Conservation (phyloP, 2,888 invertebrate species). For the Hirtodrosophila cameraria region DNA sequence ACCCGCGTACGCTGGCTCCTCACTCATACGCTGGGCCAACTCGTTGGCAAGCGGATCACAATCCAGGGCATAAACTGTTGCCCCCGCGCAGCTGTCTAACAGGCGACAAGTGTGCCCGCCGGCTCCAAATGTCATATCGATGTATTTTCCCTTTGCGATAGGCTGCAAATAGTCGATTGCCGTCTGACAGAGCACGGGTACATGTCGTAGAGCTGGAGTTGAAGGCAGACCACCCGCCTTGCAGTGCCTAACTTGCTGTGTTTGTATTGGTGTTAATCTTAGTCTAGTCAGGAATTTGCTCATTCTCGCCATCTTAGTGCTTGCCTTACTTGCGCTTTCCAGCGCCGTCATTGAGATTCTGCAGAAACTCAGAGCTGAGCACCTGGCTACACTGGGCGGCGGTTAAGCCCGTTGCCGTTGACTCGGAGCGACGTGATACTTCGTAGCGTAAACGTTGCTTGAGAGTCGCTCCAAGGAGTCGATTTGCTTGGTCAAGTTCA, state of each 20-base stretch:
- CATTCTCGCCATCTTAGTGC: constrained; percentile 43
- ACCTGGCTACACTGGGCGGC: constrained; percentile 90
- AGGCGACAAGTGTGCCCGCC: constrained; percentile 94
- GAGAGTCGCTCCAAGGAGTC: constrained; percentile 89
- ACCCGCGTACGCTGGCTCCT: constrained; percentile 87
- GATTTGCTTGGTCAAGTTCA: constrained; percentile 88
- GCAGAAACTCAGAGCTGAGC: constrained; percentile 89
- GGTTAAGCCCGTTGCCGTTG: constrained; percentile 90
- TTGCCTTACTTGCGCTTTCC: constrained; percentile 55
- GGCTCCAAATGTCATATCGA: constrained; percentile 98
- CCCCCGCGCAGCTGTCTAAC: constrained; percentile 87
- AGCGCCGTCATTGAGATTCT: constrained; percentile 87
- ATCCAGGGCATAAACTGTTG: constrained; percentile 92
- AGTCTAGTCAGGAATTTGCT: constrained; percentile 49
- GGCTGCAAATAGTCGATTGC: constrained; percentile 89
- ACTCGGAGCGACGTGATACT: constrained; percentile 86
- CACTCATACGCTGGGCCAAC: constrained; percentile 87
- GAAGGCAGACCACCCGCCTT: constrained; percentile 60
- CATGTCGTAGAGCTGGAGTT: constrained; percentile 85
- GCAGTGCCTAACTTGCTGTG: constrained; percentile 63
- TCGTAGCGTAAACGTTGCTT: constrained; percentile 88
- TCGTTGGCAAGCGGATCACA: constrained; percentile 93
- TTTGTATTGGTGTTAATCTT: constrained; percentile 24
- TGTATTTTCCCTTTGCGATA: constrained; percentile 86
- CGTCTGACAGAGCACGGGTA: constrained; percentile 91